Evolutionary conservation across 2,888 invertebrate genomes (phyloP), one percentile per base, ranked within the genome.

Genomic region (Octonoba sinensis): DNA sequence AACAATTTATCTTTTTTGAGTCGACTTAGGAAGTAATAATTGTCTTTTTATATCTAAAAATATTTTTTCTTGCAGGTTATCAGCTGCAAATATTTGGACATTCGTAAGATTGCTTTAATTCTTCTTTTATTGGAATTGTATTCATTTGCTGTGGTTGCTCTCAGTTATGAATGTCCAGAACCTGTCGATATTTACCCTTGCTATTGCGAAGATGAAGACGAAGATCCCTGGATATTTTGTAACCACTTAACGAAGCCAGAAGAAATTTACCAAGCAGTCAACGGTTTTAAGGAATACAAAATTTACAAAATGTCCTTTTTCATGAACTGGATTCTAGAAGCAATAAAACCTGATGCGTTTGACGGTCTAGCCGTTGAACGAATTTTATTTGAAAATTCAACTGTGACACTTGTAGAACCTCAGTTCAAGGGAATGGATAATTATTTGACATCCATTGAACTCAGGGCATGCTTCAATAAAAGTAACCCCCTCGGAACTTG

Each of bases 131-230:
- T 36, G 36, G 8, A 36, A 11, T 36, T 36, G 36, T 36, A 8
- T 36, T 36, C 8, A 3, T 36, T 36, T 11, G 6, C 36, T 36
- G 11, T 36, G 4, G 59, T 22, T 59, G 18, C 54, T 12, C 56
- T 67, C 8, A 16, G 1, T 11, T 60, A 60, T 59, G 81, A 82
- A 59, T 82, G 81, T 13, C 81, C 81, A 1, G 74, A 82, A 44
- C 81, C 81, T 11, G 74, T 59, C 44, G 74, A 82, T 15, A 65
- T 82, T 18, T 82, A 51, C 22, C 81, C 81, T 22, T 82, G 81
- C 44, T 82, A 82, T 44, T 82, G 81, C 36, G 81, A 82, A 59
- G 81, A 82, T 24, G 81, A 82, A 20, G 81, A 82, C 27, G 65
- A 59, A 15, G 70, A 70, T 2, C 51, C 81, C 24, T 46, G n/a